phyloP scores from a whole-genome alignment of 2,888 invertebrate species.

The Labia minor region DNA sequence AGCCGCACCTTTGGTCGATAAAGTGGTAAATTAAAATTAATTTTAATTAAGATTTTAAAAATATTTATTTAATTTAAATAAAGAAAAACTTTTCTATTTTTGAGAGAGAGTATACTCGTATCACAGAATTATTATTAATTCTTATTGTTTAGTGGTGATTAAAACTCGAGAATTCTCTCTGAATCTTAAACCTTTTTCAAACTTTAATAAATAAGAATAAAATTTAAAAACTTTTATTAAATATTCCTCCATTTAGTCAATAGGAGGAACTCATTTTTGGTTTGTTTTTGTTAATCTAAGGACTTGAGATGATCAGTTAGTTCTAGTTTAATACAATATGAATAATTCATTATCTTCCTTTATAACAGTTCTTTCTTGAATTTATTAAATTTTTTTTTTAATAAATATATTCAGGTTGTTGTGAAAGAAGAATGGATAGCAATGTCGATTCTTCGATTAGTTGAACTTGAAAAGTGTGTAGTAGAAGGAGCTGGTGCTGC shows the following conservation, averaged over 20 bases:
- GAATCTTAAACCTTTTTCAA: too few relatives aligned
- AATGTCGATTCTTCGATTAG: constrained; percentile 62
- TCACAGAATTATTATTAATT: too few relatives aligned
- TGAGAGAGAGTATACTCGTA: too few relatives aligned
- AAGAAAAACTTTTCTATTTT: too few relatives aligned
- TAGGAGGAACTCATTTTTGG: not conserved
- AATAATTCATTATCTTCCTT: constrained; percentile 13
- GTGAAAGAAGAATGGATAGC: constrained; percentile 78
- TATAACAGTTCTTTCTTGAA: constrained; percentile 1
- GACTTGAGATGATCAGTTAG: constrained; percentile 15
- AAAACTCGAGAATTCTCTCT: too few relatives aligned
- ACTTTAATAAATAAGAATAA: too few relatives aligned
- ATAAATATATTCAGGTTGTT: constrained; percentile 42
- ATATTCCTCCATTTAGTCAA: too few relatives aligned
- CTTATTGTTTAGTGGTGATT: too few relatives aligned
- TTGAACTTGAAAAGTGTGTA: constrained; percentile 78
- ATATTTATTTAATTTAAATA: not conserved
- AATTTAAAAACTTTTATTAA: too few relatives aligned
- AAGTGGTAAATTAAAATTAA: constrained; percentile 44
- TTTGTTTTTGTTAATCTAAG: not conserved
- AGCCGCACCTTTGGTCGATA: constrained; percentile 60
- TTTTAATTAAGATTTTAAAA: not conserved
- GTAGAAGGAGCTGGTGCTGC: constrained; percentile 86
- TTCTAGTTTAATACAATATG: constrained; percentile 22
- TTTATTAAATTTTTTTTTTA: not conserved